phyloP scores from a whole-genome alignment of 2,888 invertebrate species.

The Halictus ligatus region DNA sequence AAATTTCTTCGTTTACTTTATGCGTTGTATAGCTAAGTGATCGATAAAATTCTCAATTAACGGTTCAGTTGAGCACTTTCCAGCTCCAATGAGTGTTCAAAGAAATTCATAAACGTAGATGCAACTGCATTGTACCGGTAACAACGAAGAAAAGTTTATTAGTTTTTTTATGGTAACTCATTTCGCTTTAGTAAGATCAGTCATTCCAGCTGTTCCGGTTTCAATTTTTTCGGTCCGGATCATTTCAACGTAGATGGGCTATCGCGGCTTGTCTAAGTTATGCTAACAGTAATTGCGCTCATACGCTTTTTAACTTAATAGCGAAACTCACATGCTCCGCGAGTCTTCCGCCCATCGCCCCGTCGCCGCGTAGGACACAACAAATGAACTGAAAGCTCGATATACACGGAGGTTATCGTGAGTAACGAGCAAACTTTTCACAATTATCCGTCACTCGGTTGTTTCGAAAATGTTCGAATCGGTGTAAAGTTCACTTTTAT shows the following conservation, averaged over 20 bases:
- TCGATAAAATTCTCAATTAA: background rate
- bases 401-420: slow-evolving; percentile 48
- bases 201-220: background rate
- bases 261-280: slow-evolving; percentile 25
- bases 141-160: background rate
- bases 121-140: background rate
- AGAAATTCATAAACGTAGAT: background rate
- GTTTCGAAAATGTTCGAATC: slow-evolving; percentile 21
- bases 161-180: background rate
- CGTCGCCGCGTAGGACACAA: slow-evolving; percentile 22
- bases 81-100: background rate
- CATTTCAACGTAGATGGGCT: slow-evolving; percentile 46
- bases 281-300: slow-evolving; percentile 69
- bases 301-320: slow-evolving; percentile 70
- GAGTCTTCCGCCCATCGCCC: slow-evolving; percentile 5
- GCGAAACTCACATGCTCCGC: slow-evolving; percentile 67
- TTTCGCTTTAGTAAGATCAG: background rate
- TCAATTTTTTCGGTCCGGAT: slow-evolving; percentile 33
- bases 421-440: slow-evolving; percentile 67
- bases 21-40: background rate
- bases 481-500: slow-evolving; percentile 41
- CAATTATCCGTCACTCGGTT: slow-evolving; percentile 45
- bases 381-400: slow-evolving; percentile 60
- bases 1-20: background rate
- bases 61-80: too few species aligned